phyloP scores from a whole-genome alignment of 1,140 invertebrate species.

The Rhagoletis zephyria region DNA sequence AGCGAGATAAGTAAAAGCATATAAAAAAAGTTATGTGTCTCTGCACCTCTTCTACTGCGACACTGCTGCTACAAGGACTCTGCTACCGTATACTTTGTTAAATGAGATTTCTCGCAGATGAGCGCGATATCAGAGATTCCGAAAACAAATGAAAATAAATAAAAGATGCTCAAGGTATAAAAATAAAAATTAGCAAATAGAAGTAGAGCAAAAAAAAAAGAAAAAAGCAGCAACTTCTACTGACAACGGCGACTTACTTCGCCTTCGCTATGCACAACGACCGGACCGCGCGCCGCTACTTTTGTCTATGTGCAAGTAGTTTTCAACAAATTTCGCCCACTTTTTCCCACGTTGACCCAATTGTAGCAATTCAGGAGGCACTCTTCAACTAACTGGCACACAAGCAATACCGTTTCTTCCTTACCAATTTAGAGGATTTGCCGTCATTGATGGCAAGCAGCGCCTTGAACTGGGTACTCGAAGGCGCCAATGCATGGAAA shows the following conservation, averaged over 20 bases:
- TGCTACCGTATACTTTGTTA: not conserved
- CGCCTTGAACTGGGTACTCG: constrained; percentile 7
- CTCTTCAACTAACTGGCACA: no score
- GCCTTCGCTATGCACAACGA: not conserved
- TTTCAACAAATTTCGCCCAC: constrained; percentile 43
- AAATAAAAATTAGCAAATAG: constrained; percentile 26
- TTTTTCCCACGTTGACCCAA: constrained; percentile 38
- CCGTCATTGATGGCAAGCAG: not conserved
- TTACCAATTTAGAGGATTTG: not conserved
- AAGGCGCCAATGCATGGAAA: constrained; percentile 1
- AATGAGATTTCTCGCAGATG: constrained; percentile 19
- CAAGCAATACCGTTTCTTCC: not conserved
- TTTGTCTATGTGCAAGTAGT: not conserved
- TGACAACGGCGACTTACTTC: not conserved
- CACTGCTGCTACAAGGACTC: not conserved
- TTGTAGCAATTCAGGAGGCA: not conserved
- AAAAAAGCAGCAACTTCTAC: not conserved
- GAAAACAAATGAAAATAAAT: constrained; percentile 16
- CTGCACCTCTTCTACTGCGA: not conserved
- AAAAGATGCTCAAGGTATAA: not conserved
- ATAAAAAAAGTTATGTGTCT: no score
- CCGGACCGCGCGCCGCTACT: not conserved
- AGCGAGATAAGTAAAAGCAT: no score
- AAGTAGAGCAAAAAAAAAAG: constrained; percentile 25
- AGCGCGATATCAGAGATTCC: not conserved